These are phyloP conservation scores for Sebastiscus albofasciatus DNA, from an alignment of 2,797 vertebrate genomes.

Conservation along the genomic window DNA sequence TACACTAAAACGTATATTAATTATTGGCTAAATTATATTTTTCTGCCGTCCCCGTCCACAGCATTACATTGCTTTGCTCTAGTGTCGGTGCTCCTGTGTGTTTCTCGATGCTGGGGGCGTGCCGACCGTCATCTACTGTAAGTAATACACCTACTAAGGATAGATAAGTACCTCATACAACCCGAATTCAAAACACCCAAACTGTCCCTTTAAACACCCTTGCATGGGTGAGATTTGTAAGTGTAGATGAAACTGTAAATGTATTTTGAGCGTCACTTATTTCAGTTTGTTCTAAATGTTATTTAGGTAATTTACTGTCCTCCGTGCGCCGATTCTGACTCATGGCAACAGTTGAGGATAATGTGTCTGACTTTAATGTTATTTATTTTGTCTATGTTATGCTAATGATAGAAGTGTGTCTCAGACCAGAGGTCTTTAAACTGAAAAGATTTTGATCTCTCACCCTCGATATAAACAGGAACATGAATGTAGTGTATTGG, in stretches of 20 bases:
- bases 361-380: constrained; percentile 21
- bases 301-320: constrained; percentile 25
- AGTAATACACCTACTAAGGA: too few relatives aligned
- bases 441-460: constrained; percentile 14
- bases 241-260: constrained; percentile 7
- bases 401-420: neutral
- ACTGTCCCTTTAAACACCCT: neutral
- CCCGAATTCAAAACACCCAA: too few relatives aligned
- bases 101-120: too few relatives aligned
- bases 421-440: constrained; percentile 1
- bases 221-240: neutral
- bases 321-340: constrained; percentile 13
- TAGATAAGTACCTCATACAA: too few relatives aligned
- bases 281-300: constrained; percentile 28
- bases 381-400: constrained; percentile 48
- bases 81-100: too few relatives aligned
- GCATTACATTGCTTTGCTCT: too few relatives aligned
- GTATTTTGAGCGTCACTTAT: neutral
- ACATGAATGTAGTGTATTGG: neutral
- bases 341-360: constrained; percentile 5
- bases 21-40: too few relatives aligned
- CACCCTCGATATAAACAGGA: neutral
- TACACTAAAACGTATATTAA: too few relatives aligned
- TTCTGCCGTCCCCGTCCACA: too few relatives aligned
- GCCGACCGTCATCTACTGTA: too few relatives aligned